Evolutionary conservation across 2,113 vertebrate genomes (phyloP).

Genomic region (Bufo bufo): DNA sequence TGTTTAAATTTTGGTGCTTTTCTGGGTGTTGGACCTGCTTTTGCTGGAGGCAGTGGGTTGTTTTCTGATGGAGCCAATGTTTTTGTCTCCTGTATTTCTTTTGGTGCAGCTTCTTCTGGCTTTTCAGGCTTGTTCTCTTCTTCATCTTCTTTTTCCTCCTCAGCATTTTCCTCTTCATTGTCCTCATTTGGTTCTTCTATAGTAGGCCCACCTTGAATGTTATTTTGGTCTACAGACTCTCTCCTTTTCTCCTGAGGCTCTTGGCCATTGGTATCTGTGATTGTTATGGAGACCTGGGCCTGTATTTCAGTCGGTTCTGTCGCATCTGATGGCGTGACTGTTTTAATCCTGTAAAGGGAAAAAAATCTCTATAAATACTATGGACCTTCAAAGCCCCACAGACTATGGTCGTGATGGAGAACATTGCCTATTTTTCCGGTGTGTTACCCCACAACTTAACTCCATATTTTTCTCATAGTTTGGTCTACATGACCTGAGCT

Average conservation of each 20-base stretch:
- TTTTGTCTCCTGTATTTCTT: not conserved
- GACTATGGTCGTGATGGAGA: not conserved
- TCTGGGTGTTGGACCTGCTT: conserved; percentile 33
- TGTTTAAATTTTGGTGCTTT: conserved; percentile 62
- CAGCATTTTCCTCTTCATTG: not conserved
- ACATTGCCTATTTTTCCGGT: not conserved
- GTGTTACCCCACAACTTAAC: not conserved
- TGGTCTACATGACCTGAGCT: not conserved
- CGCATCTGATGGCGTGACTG: not conserved
- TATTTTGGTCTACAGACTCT: not conserved
- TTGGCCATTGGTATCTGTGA: not conserved
- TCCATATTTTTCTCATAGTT: not conserved
- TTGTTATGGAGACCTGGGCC: not conserved
- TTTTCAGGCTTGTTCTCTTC: not conserved
- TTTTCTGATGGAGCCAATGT: not conserved
- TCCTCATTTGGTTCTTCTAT: not conserved
- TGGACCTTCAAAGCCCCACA: not conserved
- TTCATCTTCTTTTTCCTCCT: not conserved
- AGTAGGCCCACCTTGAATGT: too few species aligned
- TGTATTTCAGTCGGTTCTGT: not conserved
- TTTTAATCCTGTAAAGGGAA: conserved; percentile 59
- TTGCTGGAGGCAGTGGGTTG: not conserved
- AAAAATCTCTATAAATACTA: conserved; percentile 42
- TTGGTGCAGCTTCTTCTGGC: not conserved
- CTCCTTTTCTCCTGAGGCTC: not conserved